A percentile compares a stretch with the other conserved stretches of the same genome.
Conservation (phyloP, 2,888 invertebrate species). For the Lapara coniferarum region DNA sequence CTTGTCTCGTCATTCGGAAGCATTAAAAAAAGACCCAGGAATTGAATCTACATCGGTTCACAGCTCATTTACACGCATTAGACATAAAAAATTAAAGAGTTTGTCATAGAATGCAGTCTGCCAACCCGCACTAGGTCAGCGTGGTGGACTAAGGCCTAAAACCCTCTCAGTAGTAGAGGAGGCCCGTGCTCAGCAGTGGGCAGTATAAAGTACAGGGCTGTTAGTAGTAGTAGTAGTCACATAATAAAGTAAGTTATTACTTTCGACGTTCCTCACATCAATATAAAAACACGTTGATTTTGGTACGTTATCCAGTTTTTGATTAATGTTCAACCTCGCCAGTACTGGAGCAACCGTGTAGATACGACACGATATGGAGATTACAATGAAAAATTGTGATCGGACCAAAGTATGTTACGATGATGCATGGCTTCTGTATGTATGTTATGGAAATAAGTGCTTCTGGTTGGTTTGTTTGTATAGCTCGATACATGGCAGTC, state of each 20-base stretch:
- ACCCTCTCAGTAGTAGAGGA: too few species aligned
- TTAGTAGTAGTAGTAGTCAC: too few species aligned
- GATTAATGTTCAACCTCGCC: slow-evolving; percentile 39
- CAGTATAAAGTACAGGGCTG: too few species aligned
- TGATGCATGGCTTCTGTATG: slow-evolving; percentile 19
- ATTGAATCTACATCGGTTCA: too few species aligned
- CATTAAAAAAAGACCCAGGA: too few species aligned
- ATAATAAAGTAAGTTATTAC: not conserved
- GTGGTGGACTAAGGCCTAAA: too few species aligned
- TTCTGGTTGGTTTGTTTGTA: slow-evolving; percentile 3
- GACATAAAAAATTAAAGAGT: too few species aligned
- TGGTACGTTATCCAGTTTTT: slow-evolving; percentile 29
- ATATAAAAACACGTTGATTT: not conserved
- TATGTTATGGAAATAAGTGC: slow-evolving; percentile 18
- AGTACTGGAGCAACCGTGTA: slow-evolving; percentile 28
- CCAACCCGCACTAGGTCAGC: too few species aligned
- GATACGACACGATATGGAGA: slow-evolving; percentile 28
- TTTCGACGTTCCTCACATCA: not conserved
- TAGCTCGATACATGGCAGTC: not conserved
- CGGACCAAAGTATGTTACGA: slow-evolving; percentile 6
- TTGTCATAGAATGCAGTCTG: too few species aligned
- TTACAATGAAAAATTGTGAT: slow-evolving; percentile 23
- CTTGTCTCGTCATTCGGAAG: too few species aligned
- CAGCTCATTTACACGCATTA: too few species aligned
- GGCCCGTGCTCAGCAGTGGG: too few species aligned